Conservation (phyloP, 1,140 invertebrate species). For the Philaenus spumarius region DNA sequence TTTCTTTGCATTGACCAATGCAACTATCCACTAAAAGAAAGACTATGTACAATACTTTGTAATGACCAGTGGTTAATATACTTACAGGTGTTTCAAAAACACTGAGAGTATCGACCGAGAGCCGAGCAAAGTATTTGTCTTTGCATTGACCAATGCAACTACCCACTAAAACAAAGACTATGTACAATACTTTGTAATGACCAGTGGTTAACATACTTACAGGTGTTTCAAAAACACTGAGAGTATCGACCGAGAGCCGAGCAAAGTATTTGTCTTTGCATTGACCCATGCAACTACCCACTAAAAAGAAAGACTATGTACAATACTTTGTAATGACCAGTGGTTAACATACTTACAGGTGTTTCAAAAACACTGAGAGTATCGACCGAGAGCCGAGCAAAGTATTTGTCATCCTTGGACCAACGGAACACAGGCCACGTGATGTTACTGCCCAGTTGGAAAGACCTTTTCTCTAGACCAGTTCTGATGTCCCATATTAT, state of each 20-base stretch:
- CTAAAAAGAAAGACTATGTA: no score
- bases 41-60: no score
- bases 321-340: no score
- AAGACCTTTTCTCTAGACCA: conserved; percentile 87
- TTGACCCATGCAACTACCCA: no score
- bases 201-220: no score
- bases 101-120: conserved; percentile 77
- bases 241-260: conserved; percentile 69
- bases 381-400: conserved; percentile 81
- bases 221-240: conserved; percentile 94
- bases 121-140: conserved; percentile 92
- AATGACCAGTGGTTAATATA: no score
- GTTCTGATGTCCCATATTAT: conserved; percentile 93
- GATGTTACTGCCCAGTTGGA: conserved; percentile 73
- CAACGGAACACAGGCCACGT: conserved; percentile 94
- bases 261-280: conserved; percentile 98
- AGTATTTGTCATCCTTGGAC: conserved; percentile 96
- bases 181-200: no score
- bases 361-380: conserved; percentile 93
- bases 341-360: conserved; percentile 61
- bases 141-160: no score
- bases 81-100: conserved; percentile 90
- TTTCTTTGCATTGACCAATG: no score
- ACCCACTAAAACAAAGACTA: no score
- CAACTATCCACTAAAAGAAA: no score